A percentile compares a stretch with the other conserved stretches of the same genome.
These are phyloP conservation scores for Probosciger aterrimus DNA, from an alignment of 2,113 vertebrate genomes.

Conservation along the genomic window DNA sequence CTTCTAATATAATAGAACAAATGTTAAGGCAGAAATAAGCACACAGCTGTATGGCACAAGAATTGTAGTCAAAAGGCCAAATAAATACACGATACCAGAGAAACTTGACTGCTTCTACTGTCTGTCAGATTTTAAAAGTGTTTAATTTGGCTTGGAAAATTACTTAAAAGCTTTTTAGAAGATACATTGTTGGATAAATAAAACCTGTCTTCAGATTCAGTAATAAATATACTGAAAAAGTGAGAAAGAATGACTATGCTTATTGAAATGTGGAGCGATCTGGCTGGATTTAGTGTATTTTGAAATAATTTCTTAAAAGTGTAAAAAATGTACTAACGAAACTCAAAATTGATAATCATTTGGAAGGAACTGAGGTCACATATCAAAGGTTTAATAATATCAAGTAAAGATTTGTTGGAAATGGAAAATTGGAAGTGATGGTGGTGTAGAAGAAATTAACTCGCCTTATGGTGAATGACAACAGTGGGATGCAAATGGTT, in stretches of 20 bases:
- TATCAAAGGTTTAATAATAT: not conserved
- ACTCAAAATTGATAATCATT: not conserved
- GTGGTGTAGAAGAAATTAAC: not conserved
- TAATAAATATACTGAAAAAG: not conserved
- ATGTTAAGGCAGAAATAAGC: not conserved
- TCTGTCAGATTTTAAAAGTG: not conserved
- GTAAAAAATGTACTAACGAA: not conserved
- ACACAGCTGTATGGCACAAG: not conserved
- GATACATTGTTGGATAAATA: not conserved
- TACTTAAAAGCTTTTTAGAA: not conserved
- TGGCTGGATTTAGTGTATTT: not conserved
- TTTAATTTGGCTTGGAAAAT: not conserved
- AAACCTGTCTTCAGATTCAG: not conserved
- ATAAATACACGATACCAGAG: not conserved
- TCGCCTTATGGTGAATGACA: rapidly evolving
- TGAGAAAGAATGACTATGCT: not conserved
- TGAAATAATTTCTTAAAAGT: not conserved
- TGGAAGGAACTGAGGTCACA: not conserved
- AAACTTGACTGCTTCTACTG: not conserved
- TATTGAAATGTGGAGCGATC: not conserved
- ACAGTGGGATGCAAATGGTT: not conserved
- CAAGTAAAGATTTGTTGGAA: not conserved
- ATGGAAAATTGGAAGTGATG: not conserved
- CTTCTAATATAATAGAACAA: not conserved
- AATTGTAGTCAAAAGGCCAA: not conserved